Evolutionary conservation across 2,888 invertebrate genomes (phyloP), one percentile per base, ranked within the genome.

Genomic region (Nineta flava): DNA sequence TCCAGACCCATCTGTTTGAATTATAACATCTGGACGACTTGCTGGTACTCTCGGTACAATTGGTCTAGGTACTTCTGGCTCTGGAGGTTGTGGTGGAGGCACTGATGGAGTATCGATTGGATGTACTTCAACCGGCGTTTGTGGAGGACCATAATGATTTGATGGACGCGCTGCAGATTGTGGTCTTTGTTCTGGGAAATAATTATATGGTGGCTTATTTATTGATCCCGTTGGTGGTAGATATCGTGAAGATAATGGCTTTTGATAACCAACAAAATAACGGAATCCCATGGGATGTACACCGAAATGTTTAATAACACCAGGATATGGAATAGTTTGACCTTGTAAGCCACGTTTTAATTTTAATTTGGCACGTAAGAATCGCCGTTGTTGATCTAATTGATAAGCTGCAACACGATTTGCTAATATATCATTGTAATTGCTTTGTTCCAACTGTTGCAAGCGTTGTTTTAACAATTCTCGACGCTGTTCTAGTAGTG

Each of bases 261-360:
- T 26, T 21, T 44, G 44, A 26, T 44, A 46, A 16, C 46, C 46
- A 16, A 46, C 34, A 17, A 46, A 31, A 35, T 46, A 46, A n/a
- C 26, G 17, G 13, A 46, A 46, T 35, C 34, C 46, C 16, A 35
- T 17, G 9, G 46, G 46, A 34, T 34, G 32, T 2, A 46, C 46
- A 15, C 43, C 43, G 2, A n/a, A 16, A 43, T 43, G 43, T 19
- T 19, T 16, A 43, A n/a, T n/a, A 17, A 19, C 4, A 2, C 43
- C 19, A 10, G 43, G 38, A 38, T 38, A 38, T 2, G 7, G 6
- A 13, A 3, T 38, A 15, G n/a, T n/a, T 38, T n/a, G n/a, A 5
- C 38, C 15, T 13, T 13, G 38, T 38, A 38, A 38, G 9, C 38
- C 38, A 13, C 38, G 38, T 38, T 38, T 38, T 5, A 13, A 15